These are phyloP conservation scores for Tiliacea aurago DNA, from an alignment of 2,888 invertebrate genomes.

Conservation along the genomic window DNA sequence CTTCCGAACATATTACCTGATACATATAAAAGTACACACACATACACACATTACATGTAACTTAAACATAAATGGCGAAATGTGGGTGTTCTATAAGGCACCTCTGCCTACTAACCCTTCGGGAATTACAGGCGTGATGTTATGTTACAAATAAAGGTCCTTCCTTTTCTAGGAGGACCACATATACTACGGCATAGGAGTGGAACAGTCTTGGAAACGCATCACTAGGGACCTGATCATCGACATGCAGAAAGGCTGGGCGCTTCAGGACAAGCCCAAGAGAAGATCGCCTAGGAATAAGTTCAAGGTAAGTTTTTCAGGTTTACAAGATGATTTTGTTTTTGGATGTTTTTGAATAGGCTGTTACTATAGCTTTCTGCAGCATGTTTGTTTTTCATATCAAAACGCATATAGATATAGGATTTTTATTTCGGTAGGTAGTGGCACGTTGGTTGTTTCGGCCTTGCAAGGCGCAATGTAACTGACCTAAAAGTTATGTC, in stretches of 20 bases:
- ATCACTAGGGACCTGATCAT: slow-evolving; percentile 96
- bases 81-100: neutral
- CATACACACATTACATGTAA: neutral
- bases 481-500: neutral
- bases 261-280: slow-evolving; percentile 92
- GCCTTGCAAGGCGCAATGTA: neutral
- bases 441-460: neutral
- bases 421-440: neutral
- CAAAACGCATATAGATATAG: neutral
- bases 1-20: neutral
- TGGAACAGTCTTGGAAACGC: slow-evolving; percentile 92
- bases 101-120: no score
- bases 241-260: slow-evolving; percentile 97
- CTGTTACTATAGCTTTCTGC: neutral
- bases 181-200: slow-evolving; percentile 96
- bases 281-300: slow-evolving; percentile 93
- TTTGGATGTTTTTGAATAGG: neutral
- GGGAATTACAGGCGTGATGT: neutral
- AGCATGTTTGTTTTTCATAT: neutral
- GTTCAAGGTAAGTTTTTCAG: slow-evolving; percentile 89
- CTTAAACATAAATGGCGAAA: neutral
- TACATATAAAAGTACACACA: neutral
- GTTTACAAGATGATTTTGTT: neutral
- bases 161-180: slow-evolving; percentile 91
- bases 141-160: neutral